These are phyloP conservation scores for Pomacea canaliculata DNA, from an alignment of 2,888 invertebrate genomes.

Conservation along the genomic window DNA sequence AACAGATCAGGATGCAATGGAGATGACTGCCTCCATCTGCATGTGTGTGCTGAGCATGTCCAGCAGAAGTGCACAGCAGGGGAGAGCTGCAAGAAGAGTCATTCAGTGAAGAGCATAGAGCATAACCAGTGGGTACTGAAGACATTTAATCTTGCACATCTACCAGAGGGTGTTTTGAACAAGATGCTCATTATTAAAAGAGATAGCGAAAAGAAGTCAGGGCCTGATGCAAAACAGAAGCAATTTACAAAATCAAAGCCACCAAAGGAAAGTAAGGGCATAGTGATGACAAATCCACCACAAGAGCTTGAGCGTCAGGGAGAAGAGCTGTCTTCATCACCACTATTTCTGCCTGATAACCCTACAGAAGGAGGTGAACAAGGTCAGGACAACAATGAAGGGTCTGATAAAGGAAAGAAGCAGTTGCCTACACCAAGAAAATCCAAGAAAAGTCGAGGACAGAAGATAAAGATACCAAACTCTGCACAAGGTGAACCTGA, in stretches of 20 bases:
- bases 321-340: no score
- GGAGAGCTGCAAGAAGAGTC: neutral
- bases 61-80: neutral
- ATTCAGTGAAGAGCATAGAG: neutral
- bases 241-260: no score
- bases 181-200: neutral
- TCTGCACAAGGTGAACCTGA: no score
- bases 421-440: no score
- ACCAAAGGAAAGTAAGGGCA: no score
- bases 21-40: neutral
- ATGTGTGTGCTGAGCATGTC: neutral
- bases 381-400: no score
- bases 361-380: no score
- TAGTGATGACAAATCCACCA: neutral
- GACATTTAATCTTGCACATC: neutral
- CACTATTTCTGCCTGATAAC: no score
- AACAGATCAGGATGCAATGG: conserved; percentile 3
- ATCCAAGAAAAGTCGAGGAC: no score
- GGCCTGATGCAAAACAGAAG: neutral
- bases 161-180: neutral
- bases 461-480: no score
- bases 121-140: neutral
- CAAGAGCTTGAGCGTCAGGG: neutral
- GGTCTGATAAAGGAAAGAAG: no score
- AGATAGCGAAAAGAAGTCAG: neutral